Base-by-base conservation (phyloP, 1,140 invertebrate species). In the Trichogramma pretiosum region DNA sequence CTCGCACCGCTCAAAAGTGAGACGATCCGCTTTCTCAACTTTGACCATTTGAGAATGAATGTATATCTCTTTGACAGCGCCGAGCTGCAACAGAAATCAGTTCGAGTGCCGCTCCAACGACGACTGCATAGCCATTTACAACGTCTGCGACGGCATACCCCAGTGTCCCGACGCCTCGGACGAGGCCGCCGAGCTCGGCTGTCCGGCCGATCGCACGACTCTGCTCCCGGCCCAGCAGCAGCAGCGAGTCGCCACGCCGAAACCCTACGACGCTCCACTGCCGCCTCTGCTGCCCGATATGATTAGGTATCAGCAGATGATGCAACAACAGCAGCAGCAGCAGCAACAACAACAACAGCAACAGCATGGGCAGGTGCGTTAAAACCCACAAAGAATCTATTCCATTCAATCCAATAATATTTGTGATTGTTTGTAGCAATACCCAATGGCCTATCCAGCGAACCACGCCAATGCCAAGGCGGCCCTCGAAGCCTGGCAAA, bases 91-190 rank as follows among this genome's bases (percentile, higher is more conserved):
- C 52, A 75, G 82, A 37, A 87, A 87, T 67, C 89, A 95, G 65
- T 94, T 93, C 62, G 81, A 87, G 64, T 95, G 92, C 60, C 80
- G 83, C 46, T 80, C 81, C 24, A 83, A 82, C 19, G 80, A 82
- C 19, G 93, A 96, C 63, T 98, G 93, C 61, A 93, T 98, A 55
- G 91, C 90, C 2, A 86, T 93, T 54, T 95, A 96, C 65, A 94
- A 97, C 66, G 88, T 87, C 3, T 98, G 94, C 62, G 90, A 98
- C 73, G 92, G 91, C 22, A 89, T 95, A 46, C 82, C 87, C 10
- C 91, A 97, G 66, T 97, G 93, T 72, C 74, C 84, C 3, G 93
- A 97, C 74, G 89, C 81, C 47, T 91, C 87, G 64, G 90, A 93
- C 61, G 91, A 93, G 70, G 86, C 84, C 37, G 75, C 80, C 11